Evolutionary conservation across 92 coral and sea anemone genomes (phyloP), one percentile per base, ranked within the genome.

Genomic region (Palythoa grandiflora): DNA sequence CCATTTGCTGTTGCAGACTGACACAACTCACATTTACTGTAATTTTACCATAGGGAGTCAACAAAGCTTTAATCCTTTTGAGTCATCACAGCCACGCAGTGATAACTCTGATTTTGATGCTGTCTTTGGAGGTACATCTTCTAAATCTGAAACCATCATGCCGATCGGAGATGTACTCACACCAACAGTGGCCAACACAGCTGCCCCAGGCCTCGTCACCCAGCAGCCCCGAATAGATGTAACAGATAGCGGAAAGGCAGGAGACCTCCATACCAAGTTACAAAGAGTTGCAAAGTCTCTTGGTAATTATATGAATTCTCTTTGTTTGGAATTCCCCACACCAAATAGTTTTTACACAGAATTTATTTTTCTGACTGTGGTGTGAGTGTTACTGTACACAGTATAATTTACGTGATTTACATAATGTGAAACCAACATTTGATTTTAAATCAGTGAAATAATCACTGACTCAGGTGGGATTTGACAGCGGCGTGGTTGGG

Each of bases 101-200:
- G 85, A 80, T 4, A 80, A 80, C 19, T 37, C 85, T 40, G 85
- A 80, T 19, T 80, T 80, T 63, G 85, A 80, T 80, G 85, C 85
- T n/a, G 85, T 80, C n/a, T 80, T 80, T 80, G 85, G 85, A 66
- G 85, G 85, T 20, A 44, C 85, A 61, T 80, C 85, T 19, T 40
- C 85, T 15, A 1, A 73, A 38, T 2, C 74, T 0, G 71, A 78
- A 38, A 47, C 71, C 5, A 17, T 53, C 2, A 9, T 48, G 36
- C 55, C 85, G n/a, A 44, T 80, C 5, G 85, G 85, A 15, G 85
- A 63, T 47, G 85, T 80, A 16, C n/a, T 80, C 2, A 63, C 73
- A 2, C 85, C 85, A 40, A 59, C 40, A 1, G 85, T 80, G 16
- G 85, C 85, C 17, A 61, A 57, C 51, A 39, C 38, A 5, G 14